Base-by-base conservation (phyloP, 2,797 vertebrate species). In the Pagetopsis macropterus region DNA sequence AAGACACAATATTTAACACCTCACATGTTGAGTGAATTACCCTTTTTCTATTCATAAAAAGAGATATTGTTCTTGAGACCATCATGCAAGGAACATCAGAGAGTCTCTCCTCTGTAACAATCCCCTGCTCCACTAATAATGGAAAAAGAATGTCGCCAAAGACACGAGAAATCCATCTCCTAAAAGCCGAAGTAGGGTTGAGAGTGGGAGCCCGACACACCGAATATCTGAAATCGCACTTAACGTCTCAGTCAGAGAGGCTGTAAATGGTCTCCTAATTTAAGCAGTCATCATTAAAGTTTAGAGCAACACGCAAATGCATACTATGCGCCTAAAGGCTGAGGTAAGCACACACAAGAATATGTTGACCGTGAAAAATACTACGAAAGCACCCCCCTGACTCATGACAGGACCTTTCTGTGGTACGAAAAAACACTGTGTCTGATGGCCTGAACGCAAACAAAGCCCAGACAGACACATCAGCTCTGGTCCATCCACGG, bases 151-250 rank as follows among this genome's bases (percentile, higher is more conserved):
- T 68, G 84, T 78, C 72, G 58, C 60, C 5, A 13, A 70, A 83
- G 81, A 92, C 90, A 91, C 13, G 78, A 88, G 80, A 92, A 91
- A 82, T 68, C 82, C 84, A 87, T 91, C 82, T 85, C 59, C 70
- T 88, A 76, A 90, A 90, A 92, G 87, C 79, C 31, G 23, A 73
- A 68, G 65, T 43, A 45, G 79, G 11, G 50, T 70, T 60, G 15
- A 4, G 60, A 79, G 82, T 37, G 55, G 61, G 77, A 72, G 66
- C 33, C 40, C n/a, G 62, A 57, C 11, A 7, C 66, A 75, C 65
- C 23, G 60, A 72, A 77, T 70, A 82, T 82, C 70, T 79, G 50
- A 71, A 82, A 55, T 75, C 4, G 66, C 84, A 89, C 84, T 91
- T 85, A 84, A 81, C 60, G 37, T 84, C 68, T 77, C 65, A 62